Conservation (phyloP, 1,140 invertebrate genomes). For the Trichonephila clavipes region DNA sequence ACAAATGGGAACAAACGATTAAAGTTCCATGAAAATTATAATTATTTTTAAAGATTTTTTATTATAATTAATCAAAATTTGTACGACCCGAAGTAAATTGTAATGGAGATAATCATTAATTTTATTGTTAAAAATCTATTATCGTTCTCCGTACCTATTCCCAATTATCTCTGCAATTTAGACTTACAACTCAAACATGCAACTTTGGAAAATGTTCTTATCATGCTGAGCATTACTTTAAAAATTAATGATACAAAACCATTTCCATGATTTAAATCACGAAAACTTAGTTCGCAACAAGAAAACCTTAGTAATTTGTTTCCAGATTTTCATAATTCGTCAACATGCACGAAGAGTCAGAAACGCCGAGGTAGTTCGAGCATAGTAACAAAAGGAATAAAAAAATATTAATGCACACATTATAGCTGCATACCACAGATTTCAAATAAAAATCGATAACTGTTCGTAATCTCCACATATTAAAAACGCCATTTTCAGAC, state of each 20-base stretch:
- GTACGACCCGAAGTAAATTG: too few species aligned
- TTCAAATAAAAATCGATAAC: background rate
- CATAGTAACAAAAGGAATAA: background rate
- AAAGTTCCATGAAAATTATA: too few species aligned
- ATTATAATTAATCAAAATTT: too few species aligned
- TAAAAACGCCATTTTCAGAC: background rate
- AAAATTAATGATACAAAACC: background rate
- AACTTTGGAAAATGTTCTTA: background rate
- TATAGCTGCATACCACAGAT: background rate
- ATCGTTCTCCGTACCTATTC: too few species aligned
- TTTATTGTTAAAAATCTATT: too few species aligned
- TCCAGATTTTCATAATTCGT: background rate
- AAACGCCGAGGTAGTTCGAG: background rate
- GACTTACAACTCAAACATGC: background rate
- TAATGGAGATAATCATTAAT: too few species aligned
- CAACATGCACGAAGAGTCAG: background rate
- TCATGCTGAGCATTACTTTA: background rate
- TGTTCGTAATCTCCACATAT: background rate
- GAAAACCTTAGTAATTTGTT: background rate
- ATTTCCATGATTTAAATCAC: background rate
- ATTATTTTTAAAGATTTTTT: too few species aligned
- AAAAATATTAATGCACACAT: background rate
- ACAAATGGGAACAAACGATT: too few species aligned
- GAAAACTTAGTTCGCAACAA: background rate
- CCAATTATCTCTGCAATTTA: too few species aligned